Conservation (phyloP, 2,888 invertebrate genomes). For the Rhopalosiphum nymphaeae region DNA sequence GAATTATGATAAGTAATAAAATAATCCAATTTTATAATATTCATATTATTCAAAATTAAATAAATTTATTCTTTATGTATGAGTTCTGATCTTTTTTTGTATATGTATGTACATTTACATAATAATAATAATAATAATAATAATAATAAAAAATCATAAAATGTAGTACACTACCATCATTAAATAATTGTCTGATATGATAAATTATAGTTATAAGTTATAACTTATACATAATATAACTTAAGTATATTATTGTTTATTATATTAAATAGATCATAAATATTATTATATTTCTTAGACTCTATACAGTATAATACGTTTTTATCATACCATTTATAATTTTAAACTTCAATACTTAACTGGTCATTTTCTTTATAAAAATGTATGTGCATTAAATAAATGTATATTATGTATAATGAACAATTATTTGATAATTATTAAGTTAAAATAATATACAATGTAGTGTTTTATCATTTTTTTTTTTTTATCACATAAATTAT, state of each 20-base stretch:
- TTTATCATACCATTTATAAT: background rate
- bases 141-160: no score
- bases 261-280: background rate
- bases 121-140: no score
- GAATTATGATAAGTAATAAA: background rate
- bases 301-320: background rate
- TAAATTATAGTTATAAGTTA: background rate
- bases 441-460: background rate
- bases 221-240: background rate
- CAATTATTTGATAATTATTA: background rate
- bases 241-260: background rate
- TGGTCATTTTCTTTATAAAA: background rate
- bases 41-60: constrained; percentile 31
- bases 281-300: background rate
- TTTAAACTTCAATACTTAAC: background rate
- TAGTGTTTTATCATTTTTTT: background rate
- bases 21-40: background rate
- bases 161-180: background rate
- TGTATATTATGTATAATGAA: background rate
- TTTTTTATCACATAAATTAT: background rate
- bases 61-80: background rate
- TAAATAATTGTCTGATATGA: background rate
- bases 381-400: background rate
- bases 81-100: background rate
- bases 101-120: background rate